These are phyloP conservation scores for Epinephelus awoara DNA, from an alignment of 2,797 vertebrate species.

Conservation along the genomic window DNA sequence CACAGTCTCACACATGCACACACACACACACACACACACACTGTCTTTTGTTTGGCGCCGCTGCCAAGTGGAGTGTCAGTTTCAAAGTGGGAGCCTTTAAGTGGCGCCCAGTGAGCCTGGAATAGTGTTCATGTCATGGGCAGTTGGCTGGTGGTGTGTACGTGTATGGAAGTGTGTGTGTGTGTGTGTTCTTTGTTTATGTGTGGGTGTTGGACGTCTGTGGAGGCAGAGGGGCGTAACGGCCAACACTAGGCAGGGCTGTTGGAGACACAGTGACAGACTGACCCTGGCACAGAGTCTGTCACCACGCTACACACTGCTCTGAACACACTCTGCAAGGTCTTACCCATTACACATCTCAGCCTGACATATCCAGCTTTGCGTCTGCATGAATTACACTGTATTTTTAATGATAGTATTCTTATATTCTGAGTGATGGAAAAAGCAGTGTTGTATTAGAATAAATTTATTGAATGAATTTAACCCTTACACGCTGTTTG, in stretches of 20 bases:
- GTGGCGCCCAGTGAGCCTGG: conserved; percentile 76
- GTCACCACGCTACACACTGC: conserved; percentile 7
- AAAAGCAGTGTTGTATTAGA: too few relatives aligned
- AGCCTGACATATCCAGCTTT: neutral
- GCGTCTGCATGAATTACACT: neutral
- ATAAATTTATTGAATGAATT: too few relatives aligned
- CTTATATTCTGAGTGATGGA: too few relatives aligned
- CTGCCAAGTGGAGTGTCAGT: conserved; percentile 80
- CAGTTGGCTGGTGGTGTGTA: conserved; percentile 72
- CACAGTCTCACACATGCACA: conserved; percentile 17
- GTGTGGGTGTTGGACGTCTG: conserved; percentile 59
- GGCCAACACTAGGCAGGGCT: conserved; percentile 68
- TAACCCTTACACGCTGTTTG: too few relatives aligned
- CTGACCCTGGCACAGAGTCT: conserved; percentile 64
- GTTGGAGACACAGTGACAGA: conserved; percentile 64
- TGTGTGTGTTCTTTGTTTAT: conserved; percentile 52
- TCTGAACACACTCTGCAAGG: conserved; percentile 29
- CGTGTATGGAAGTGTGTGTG: conserved; percentile 45
- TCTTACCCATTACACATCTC: conserved; percentile 22
- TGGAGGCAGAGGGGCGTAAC: conserved; percentile 67
- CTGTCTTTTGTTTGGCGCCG: conserved; percentile 71
- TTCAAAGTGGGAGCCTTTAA: conserved; percentile 83
- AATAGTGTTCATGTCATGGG: conserved; percentile 79
- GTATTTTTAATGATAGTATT: neutral
- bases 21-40: conserved; percentile 31